Base-by-base conservation (phyloP, 2,888 invertebrate species). In the Drosophila barbarae region DNA sequence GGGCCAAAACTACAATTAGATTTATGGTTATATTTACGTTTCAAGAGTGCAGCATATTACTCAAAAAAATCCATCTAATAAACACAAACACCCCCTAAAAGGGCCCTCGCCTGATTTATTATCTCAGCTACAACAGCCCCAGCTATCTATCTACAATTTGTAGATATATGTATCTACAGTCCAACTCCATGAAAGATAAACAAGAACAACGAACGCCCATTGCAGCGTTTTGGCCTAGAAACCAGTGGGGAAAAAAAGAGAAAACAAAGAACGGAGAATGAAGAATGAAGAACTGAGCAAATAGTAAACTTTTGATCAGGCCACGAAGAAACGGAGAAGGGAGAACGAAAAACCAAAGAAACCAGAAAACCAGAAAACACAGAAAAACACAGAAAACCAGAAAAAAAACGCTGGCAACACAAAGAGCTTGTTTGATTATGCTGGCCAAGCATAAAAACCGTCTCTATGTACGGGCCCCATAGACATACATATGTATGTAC, bases 151-250 rank as follows among this genome's bases (percentile, higher is more conserved):
- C 46, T 32, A 46, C 46, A 46, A 46, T 32, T 46, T 32, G 46
- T 32, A 46, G 30, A 30, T 32, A 46, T 30, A 9, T 50, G 49
- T 51, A 63, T 63, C 58, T 50, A 8, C 32, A 32, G 59, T 46
- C 38, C 67, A 59, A 54, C 55, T 44, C 42, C 55, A 64, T 39
- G 30, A 35, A 52, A 67, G 67, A 67, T 66, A 67, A 68, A 66
- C 67, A 67, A 23, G 41, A 69, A 77, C 68, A 74, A 74, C 67
- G 72, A 73, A 76, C 70, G 78, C 66, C 73, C 71, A 73, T 71
- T 54, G 72, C 69, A 57, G 47, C 69, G 70, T 44, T 44, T 63
- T 63, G 61, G 61, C 61, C 61, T 60, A 63, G 61, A 63, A 60
- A 39, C 42, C 44, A 35, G 15, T 32, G n/a, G 15, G 34, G 21